A percentile compares a stretch with the other conserved stretches of the same genome.
Conservation (phyloP, 1,140 invertebrate species). For the Formica exsecta region DNA sequence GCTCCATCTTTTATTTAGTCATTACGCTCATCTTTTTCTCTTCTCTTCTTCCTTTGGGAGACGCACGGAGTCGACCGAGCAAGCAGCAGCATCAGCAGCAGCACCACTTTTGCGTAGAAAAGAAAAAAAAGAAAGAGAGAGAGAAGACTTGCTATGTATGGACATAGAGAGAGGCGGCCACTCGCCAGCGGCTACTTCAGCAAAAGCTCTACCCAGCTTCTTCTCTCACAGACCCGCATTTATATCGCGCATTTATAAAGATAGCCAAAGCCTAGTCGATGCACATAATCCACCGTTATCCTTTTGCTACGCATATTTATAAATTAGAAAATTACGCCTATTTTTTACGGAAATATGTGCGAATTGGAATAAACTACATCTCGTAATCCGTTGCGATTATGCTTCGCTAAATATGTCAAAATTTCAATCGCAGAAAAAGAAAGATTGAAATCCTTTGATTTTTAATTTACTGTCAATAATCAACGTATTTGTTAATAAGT, state of each 20-base stretch:
- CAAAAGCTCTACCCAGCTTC: slow-evolving; percentile 20
- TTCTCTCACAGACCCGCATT: background rate
- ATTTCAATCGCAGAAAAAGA: background rate
- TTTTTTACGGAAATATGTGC: background rate
- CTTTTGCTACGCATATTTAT: background rate
- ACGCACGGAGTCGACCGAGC: background rate
- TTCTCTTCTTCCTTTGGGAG: slow-evolving; percentile 14
- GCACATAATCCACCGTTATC: background rate
- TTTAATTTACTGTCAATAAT: background rate
- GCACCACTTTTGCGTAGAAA: background rate
- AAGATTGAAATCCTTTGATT: background rate
- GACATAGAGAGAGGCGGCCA: background rate
- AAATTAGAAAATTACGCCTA: background rate
- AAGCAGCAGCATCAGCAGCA: background rate
- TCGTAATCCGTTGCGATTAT: background rate
- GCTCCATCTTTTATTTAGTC: slow-evolving; percentile 74
- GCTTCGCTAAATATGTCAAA: background rate
- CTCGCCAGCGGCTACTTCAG: slow-evolving; percentile 17
- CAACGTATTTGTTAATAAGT: background rate
- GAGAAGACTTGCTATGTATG: background rate
- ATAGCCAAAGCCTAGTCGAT: background rate
- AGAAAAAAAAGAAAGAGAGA: background rate
- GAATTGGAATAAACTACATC: background rate
- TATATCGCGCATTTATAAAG: slow-evolving; percentile 14
- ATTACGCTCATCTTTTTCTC: slow-evolving; percentile 50